These are phyloP conservation scores for Tolypeutes matacus DNA, from an alignment of 2,797 vertebrate genomes.

Conservation along the genomic window DNA sequence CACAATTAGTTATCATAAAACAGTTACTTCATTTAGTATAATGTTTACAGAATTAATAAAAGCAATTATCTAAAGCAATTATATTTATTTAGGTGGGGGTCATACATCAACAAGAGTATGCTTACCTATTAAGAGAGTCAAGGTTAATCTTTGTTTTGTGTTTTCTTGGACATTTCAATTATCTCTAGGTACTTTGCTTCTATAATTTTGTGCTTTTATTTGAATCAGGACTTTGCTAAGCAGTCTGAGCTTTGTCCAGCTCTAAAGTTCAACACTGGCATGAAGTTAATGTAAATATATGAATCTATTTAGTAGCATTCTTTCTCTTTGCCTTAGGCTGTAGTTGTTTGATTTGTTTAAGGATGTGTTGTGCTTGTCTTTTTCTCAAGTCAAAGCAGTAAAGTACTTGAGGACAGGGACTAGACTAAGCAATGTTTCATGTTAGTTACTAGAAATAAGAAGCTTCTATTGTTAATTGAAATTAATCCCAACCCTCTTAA, in stretches of 20 bases:
- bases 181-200: not conserved
- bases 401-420: not conserved
- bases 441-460: not conserved
- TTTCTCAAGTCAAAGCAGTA: not conserved
- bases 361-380: not conserved
- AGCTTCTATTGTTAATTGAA: not conserved
- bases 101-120: not conserved
- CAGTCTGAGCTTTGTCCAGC: not conserved
- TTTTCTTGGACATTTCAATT: not conserved
- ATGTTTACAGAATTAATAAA: not conserved
- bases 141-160: not conserved
- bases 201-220: not conserved
- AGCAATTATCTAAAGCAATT: not conserved
- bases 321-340: not conserved
- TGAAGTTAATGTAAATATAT: not conserved
- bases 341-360: not conserved
- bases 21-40: not conserved
- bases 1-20: not conserved
- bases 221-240: not conserved
- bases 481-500: not conserved
- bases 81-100: not conserved
- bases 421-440: not conserved
- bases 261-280: not conserved
- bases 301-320: not conserved
- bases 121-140: not conserved